Base-by-base conservation (phyloP, 2,113 vertebrate genomes). In the Gila orcuttii region DNA sequence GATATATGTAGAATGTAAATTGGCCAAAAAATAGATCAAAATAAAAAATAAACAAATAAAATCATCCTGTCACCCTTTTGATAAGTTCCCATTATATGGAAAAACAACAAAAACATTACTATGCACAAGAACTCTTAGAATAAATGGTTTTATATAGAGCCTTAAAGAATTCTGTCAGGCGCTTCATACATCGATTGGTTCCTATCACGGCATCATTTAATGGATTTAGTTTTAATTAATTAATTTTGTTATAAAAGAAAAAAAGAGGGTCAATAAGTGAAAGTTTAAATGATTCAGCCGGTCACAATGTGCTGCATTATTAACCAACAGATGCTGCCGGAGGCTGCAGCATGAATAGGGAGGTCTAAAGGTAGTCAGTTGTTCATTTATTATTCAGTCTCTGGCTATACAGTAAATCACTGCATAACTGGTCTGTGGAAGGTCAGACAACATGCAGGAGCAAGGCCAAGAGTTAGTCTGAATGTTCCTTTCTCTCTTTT, bases 321-420 rank as follows among this genome's bases (percentile, higher is more conserved):
- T 47, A 52, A 69, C 25, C 23, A 83, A 11, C 47, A 28, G 11
- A 73, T 36, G n/a, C 25, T 33, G 45, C 45, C 28, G 1, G 31
- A 82, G 66, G 64, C 39, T 57, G 19, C 68, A 82, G 28, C 28
- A 33, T 82, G 80, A 82, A 82, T 50, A 66, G 79, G 28, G 25
- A 73, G 81, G 68, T 83, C 45, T 68, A 82, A 82, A 71, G 25
- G 31, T 28, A 71, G 17, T 52, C 45, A 13, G 64, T 23, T 47
- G 6, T 55, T 82, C 45, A 82, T 82, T n/a, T 71, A 82, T 50
- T 82, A 57, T 71, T 82, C 64, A 55, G 2, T 23, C 31, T 57
- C 21, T 59, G 62, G 8, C 68, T 82, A 52, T 82, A 42, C 42
- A 42, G 8, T 42, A 4, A 69, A 71, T 83, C 31, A 39, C 81